Percentiles rank a stretch among this genome's conserved stretches.
phyloP scores from a whole-genome alignment of 2,797 vertebrate genomes.

The Peromyscus melanophrys region DNA sequence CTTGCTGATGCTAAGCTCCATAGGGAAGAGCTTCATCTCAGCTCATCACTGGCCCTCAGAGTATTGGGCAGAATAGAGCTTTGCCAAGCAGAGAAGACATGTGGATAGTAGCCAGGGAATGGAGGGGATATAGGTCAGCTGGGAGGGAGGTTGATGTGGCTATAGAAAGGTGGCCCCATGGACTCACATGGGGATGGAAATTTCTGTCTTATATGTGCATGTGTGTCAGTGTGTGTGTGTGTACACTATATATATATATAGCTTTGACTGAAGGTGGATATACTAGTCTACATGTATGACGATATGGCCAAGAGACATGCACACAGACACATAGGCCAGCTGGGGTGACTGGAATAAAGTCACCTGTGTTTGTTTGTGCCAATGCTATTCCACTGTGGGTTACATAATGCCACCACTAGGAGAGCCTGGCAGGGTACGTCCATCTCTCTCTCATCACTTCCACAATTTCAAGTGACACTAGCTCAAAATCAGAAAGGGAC shows the following conservation, averaged over 20 bases:
- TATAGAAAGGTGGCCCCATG: not conserved
- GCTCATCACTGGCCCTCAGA: not conserved
- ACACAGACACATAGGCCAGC: not conserved
- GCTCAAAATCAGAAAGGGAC: not conserved
- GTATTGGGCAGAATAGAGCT: not conserved
- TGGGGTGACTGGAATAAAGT: not conserved
- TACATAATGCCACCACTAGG: not conserved
- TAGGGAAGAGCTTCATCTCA: not conserved
- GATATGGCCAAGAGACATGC: not conserved
- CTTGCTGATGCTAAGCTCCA: not conserved
- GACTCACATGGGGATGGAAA: not conserved
- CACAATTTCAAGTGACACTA: not conserved
- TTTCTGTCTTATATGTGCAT: not conserved
- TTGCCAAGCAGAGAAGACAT: not conserved
- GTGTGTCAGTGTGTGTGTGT: not conserved
- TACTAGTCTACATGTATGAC: not conserved
- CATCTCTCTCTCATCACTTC: not conserved
- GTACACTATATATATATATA: not conserved
- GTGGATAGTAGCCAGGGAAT: not conserved
- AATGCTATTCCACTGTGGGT: not conserved
- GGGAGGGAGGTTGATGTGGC: not conserved
- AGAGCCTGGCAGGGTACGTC: not conserved
- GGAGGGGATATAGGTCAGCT: not conserved
- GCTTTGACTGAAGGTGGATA: no score
- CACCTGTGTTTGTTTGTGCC: not conserved